These are phyloP conservation scores for Alfaro cultratus DNA, from an alignment of 2,797 vertebrate genomes.

Conservation along the genomic window DNA sequence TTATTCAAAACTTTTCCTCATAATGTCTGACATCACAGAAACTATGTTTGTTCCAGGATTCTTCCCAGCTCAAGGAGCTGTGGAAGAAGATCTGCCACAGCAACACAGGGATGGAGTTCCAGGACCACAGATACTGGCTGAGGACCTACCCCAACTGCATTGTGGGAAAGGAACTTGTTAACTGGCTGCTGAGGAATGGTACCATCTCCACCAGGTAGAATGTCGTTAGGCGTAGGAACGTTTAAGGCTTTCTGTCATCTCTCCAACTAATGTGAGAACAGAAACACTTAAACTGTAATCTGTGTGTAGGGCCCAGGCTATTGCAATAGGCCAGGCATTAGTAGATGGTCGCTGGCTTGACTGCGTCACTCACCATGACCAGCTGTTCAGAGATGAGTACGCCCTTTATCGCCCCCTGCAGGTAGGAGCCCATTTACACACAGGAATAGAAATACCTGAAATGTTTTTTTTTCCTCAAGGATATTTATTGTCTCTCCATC, in stretches of 20 bases:
- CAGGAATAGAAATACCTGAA: neutral
- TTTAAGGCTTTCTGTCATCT: neutral
- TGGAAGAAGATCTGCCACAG: slow-evolving; percentile 99
- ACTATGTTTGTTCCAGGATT: slow-evolving; percentile 83
- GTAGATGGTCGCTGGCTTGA: slow-evolving; percentile 98
- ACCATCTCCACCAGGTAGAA: slow-evolving; percentile 93
- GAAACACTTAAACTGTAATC: neutral
- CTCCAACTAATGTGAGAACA: neutral
- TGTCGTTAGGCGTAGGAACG: neutral
- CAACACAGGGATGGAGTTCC: slow-evolving; percentile 98
- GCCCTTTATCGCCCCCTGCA: slow-evolving; percentile 95
- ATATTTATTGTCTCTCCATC: slow-evolving; percentile 4
- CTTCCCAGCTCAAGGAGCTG: slow-evolving; percentile 94
- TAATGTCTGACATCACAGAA: neutral
- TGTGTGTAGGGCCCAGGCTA: slow-evolving; percentile 89
- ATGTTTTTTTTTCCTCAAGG: neutral
- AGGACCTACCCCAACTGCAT: slow-evolving; percentile 98
- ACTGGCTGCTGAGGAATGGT: slow-evolving; percentile 96
- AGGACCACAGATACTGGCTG: slow-evolving; percentile 98
- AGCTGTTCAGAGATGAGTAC: slow-evolving; percentile 97
- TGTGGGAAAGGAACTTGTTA: slow-evolving; percentile 97
- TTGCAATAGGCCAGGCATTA: slow-evolving; percentile 95
- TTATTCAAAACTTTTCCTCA: neutral
- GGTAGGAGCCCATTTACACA: slow-evolving; percentile 71
- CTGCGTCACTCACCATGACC: slow-evolving; percentile 95